Percentiles rank a stretch among this genome's conserved stretches.
Conservation (phyloP, 2,113 vertebrate species). For the Phalacrocorax pelagicus region DNA sequence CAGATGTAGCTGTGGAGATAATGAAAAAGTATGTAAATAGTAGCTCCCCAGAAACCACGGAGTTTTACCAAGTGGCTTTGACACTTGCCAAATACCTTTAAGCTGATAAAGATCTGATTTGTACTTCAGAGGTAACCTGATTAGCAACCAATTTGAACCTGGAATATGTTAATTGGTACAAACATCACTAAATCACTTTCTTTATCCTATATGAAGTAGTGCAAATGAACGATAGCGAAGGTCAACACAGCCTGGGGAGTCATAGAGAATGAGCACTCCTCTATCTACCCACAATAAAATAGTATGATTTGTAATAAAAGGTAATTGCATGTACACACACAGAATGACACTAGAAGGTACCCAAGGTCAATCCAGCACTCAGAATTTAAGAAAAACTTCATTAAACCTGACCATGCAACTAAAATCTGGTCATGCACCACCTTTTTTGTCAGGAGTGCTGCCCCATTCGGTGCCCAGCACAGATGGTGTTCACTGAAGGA, state of each 20-base stretch:
- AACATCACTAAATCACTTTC: slow-evolving; percentile 66
- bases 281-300: slow-evolving; percentile 11
- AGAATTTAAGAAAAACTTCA: background rate
- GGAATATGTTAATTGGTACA: slow-evolving; percentile 73
- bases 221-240: slow-evolving; percentile 46
- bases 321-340: background rate
- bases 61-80: slow-evolving; percentile 45
- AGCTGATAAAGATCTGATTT: slow-evolving; percentile 68
- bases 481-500: background rate
- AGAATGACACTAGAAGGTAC: background rate
- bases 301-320: background rate
- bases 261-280: background rate
- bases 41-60: slow-evolving; percentile 5
- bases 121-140: slow-evolving; percentile 78
- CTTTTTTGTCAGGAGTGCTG: background rate
- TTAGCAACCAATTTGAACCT: slow-evolving; percentile 68
- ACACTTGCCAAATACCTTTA: slow-evolving; percentile 67
- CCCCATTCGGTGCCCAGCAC: background rate
- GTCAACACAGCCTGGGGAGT: slow-evolving; percentile 32
- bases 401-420: background rate
- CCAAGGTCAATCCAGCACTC: background rate
- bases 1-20: slow-evolving; percentile 39
- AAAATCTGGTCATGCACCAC: background rate
- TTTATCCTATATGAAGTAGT: slow-evolving; percentile 42
- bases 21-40: slow-evolving; percentile 55